These are phyloP conservation scores for Drosophila quasianomalipes DNA, from an alignment of 2,888 invertebrate genomes.

Conservation along the genomic window DNA sequence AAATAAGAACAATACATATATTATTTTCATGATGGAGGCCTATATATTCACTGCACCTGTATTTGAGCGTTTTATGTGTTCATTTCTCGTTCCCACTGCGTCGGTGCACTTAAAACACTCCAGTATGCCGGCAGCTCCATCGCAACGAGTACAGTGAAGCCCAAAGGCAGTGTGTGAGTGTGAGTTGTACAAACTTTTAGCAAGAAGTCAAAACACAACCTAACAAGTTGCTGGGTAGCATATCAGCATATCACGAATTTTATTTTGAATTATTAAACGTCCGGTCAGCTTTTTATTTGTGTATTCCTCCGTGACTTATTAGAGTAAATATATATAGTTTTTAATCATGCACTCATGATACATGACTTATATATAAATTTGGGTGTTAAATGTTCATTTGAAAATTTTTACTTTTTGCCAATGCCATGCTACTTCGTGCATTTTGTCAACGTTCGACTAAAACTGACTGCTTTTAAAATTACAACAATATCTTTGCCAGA, in stretches of 20 bases:
- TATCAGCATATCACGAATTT: conserved; percentile 27
- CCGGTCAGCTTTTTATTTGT: conserved; percentile 24
- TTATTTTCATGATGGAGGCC: background rate
- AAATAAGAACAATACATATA: background rate
- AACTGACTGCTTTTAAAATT: background rate
- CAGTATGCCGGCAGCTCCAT: background rate
- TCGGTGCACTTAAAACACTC: background rate
- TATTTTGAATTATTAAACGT: conserved; percentile 29
- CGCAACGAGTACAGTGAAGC: background rate
- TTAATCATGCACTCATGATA: conserved; percentile 1
- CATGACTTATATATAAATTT: background rate
- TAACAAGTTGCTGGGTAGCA: conserved; percentile 15
- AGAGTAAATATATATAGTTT: background rate
- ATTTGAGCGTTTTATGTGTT: background rate
- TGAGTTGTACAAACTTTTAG: background rate
- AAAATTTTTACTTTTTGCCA: background rate
- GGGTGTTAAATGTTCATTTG: background rate
- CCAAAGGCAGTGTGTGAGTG: background rate
- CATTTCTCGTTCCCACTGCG: background rate
- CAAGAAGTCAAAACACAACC: conserved; percentile 37
- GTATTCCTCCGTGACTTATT: conserved; percentile 9
- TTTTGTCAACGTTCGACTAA: background rate
- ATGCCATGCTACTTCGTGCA: background rate
- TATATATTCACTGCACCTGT: background rate
- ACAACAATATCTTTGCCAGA: background rate